Base-by-base conservation (phyloP, 2,888 invertebrate species). In the Andrena bucephala region DNA sequence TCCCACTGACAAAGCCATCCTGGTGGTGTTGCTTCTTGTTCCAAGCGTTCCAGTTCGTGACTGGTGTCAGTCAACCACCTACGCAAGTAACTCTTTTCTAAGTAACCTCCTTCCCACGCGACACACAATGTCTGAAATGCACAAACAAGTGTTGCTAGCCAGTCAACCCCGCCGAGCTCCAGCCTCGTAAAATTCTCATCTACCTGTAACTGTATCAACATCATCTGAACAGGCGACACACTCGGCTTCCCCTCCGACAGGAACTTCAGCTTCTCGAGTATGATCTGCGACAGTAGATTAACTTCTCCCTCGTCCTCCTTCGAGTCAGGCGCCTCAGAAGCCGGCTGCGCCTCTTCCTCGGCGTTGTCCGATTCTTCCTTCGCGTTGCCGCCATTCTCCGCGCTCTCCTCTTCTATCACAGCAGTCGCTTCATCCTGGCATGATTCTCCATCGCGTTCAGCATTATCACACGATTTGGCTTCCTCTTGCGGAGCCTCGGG, bases 1-100 rank as follows among this genome's bases (percentile, higher is more conserved):
- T 96, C 96, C 96, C 96, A 97, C 92, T 96, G 95, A 93, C 96
- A 96, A 89, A 95, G 95, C 96, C 96, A 96, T 90, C 96, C 96
- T 59, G 95, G 94, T 36, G 96, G 96, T 54, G 96, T 95, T 16
- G 96, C 96, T 82, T 95, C 95, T 92, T 95, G 95, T 94, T 96
- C 96, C 89, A 96, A 95, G 87, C 95, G 95, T 86, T 94, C 94
- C 86, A 97, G 94, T 90, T 96, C 96, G 54, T 95, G 94, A 89
- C 95, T 95, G 5, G 96, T 96, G 76, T 95, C 95, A 75, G 95
- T 94, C 88, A 96, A 94, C 95, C 96, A 96, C 86, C 95, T 94
- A 86, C 95, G 93, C 82, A 96, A 95, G 92, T 96, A 96, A 71
- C 94, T 94, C 62, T 95, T 94, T 86, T 95, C 95, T 87, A 97